Base-by-base conservation (phyloP, 2,888 invertebrate species). In the Neoitamus cyanurus region DNA sequence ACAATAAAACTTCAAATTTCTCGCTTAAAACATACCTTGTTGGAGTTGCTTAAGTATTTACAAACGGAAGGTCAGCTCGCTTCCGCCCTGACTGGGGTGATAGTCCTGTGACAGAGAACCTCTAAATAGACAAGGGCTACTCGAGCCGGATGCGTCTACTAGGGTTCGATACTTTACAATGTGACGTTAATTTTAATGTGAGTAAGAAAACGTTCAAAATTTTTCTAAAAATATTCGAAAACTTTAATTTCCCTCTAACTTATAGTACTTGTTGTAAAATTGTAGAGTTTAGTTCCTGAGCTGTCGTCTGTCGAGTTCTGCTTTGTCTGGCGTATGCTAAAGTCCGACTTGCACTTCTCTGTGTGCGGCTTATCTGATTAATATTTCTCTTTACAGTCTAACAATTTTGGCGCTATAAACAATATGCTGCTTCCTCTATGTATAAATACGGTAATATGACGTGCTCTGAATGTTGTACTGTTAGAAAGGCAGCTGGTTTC, bases 151-250 rank as follows among this genome's bases (percentile, higher is more conserved):
- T 20, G 58, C 58, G 58, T 58, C 58, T 58, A 58, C 58, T 58
- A 58, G 58, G 20, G 58, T 58, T 58, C 58, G 58, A 58, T 58
- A 58, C 58, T 58, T 58, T 58, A 58, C 58, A 58, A 58, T 25
- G 58, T 58, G 25, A 20, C 25, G 25, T 58, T 58, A 58, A 20
- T 58, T 58, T 58, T 58, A 58, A 20, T 58, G 58, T n/a, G 42
- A 72, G 70, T 83, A 78, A 78, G 78, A 78, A 78, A 78, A 48
- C 46, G 36, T 83, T 83, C 37, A 73, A 83, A 83, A 83, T 83
- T 83, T 83, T 31, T 73, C 83, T 83, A 83, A 83, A 83, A 83
- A 83, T 83, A 83, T 83, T 72, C 31, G 72, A 72, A 83, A 69
- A 69, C 48, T 68, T 68, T 68, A 34, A 31, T 58, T 30, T 82